Percentiles rank a stretch among this genome's conserved stretches.
phyloP scores from a whole-genome alignment of 2,797 vertebrate species.

The Enteromius mattozi region DNA sequence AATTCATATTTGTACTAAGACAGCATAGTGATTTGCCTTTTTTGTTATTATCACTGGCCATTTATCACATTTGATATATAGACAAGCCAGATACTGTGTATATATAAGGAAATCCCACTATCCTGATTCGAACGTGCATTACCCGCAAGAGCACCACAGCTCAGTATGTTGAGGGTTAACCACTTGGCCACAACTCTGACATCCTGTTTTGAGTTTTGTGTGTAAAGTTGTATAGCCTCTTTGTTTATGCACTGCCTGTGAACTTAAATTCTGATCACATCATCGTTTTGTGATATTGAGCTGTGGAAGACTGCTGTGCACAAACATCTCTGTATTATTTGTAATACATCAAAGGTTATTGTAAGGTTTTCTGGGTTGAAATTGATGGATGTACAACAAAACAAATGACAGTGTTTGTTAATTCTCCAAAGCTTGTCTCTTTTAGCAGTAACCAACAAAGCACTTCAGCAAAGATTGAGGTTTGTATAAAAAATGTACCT shows the following conservation, averaged over 20 bases:
- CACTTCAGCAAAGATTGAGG: constrained; percentile 21
- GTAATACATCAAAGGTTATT: constrained; percentile 33
- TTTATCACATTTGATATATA: constrained; percentile 1
- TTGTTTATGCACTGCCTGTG: constrained; percentile 1
- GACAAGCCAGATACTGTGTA: background rate
- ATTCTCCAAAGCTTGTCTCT: background rate
- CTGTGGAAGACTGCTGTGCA: background rate
- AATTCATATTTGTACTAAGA: constrained; percentile 4
- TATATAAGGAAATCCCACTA: background rate
- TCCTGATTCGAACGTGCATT: background rate
- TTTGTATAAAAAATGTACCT: constrained; percentile 15
- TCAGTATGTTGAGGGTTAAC: background rate
- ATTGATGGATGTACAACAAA: constrained; percentile 31
- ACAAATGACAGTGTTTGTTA: constrained; percentile 23
- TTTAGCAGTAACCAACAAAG: constrained; percentile 18
- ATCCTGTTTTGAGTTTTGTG: background rate
- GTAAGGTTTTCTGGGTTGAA: constrained; percentile 7
- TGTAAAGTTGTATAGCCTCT: background rate
- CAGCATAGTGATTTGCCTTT: background rate
- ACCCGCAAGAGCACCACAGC: background rate
- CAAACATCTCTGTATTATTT: constrained; percentile 38
- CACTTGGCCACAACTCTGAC: background rate
- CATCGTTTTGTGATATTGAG: constrained; percentile 21
- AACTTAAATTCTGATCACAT: constrained; percentile 23
- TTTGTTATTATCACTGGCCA: background rate